Base-by-base conservation (phyloP, 2,113 vertebrate species). In the Elephantulus edwardii region DNA sequence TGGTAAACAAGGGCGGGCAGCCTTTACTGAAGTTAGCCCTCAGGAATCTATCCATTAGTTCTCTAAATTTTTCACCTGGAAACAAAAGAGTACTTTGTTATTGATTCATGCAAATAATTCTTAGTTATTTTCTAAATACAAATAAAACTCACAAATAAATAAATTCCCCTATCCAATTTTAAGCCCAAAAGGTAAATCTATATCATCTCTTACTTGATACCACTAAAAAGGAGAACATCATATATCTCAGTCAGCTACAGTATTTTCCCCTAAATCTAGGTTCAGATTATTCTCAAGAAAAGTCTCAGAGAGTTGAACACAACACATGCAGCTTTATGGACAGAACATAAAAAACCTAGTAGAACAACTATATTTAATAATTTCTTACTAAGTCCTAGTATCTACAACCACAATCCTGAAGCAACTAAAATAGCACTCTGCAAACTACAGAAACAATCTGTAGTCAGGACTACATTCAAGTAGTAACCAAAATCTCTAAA, bases 21-120 rank as follows among this genome's bases (percentile, higher is more conserved):
- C 98, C 97, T 98, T 98, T 98, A 96, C 97, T 98, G 95, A 98
- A 98, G 97, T 98, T 96, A 96, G 97, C 90, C 94, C 98, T 97
- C 96, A 98, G 96, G 96, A 98, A 98, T 92, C 97, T 98, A 97
- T 98, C 97, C 97, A 97, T 96, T 95, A 97, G 95, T 95, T 98
- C 97, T 98, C 97, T 97, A 97, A 98, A 98, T 93, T 97, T 98
- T 95, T 97, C 97, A 97, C 98, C 97, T 98, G 96, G 89, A 97
- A 97, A 97, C 89, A 97, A 97, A 97, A 97, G 94, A 91, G 83
- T 94, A 96, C 96, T 96, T 95, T 94, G 93, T 98, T 97, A 97
- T 64, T 72, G 87, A 91, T 91, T 75, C 90, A 95, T 92, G 56
- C n/a, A 95, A 93, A 68, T 35, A 85, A 88, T 42, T 89, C 80